These are phyloP conservation scores for Aldrovandia affinis DNA, from an alignment of 2,797 vertebrate species.

Conservation along the genomic window DNA sequence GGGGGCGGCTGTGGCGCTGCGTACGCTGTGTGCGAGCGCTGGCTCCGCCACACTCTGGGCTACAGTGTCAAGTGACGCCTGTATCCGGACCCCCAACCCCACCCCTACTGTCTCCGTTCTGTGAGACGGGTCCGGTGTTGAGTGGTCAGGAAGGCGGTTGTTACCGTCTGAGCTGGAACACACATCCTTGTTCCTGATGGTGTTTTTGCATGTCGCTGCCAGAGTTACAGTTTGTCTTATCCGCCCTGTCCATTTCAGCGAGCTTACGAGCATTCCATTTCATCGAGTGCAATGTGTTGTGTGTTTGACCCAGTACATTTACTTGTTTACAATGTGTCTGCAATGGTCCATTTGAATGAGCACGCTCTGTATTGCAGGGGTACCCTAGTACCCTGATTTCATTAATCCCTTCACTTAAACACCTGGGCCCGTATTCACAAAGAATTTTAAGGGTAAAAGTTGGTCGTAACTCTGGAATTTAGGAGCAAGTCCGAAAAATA, in stretches of 20 bases:
- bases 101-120: not conserved
- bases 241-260: not conserved
- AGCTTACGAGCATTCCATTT: not conserved
- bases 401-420: too few relatives aligned
- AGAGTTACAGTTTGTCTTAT: not conserved
- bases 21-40: not conserved
- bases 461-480: too few relatives aligned
- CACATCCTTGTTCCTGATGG: not conserved
- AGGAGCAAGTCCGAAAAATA: too few relatives aligned
- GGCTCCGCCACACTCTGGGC: not conserved
- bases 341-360: not conserved
- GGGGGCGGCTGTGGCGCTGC: not conserved
- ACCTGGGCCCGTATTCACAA: too few relatives aligned
- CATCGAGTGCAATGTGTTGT: not conserved
- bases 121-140: not conserved
- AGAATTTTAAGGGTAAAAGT: too few relatives aligned
- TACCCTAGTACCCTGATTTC: too few relatives aligned
- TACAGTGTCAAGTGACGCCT: not conserved
- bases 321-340: too few relatives aligned
- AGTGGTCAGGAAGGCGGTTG: not conserved
- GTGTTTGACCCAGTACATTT: not conserved
- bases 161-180: not conserved
- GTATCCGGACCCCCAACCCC: not conserved
- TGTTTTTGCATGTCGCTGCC: not conserved
- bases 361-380: not conserved